These are phyloP conservation scores for Volucella bombylans DNA, from an alignment of 2,888 invertebrate species.

Conservation along the genomic window DNA sequence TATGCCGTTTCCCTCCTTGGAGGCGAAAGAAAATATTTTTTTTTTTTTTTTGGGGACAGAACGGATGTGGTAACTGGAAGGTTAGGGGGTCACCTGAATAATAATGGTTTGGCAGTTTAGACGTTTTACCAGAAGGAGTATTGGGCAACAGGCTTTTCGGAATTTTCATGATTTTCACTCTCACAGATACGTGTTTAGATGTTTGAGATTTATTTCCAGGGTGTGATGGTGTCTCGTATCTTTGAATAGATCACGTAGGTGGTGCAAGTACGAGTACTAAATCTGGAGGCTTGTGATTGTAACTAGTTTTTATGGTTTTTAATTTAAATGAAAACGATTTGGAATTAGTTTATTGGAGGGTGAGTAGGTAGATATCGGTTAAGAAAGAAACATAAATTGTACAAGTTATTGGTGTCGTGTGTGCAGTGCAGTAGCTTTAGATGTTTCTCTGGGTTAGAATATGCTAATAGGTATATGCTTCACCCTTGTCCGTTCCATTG, in stretches of 20 bases:
- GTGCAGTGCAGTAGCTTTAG: too few relatives aligned
- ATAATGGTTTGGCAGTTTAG: conserved; percentile 46
- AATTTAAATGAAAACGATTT: too few relatives aligned
- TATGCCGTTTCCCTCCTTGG: background rate
- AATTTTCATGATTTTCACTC: conserved; percentile 15
- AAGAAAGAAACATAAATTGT: too few relatives aligned
- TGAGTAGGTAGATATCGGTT: too few relatives aligned
- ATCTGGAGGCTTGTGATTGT: too few relatives aligned
- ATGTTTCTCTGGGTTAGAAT: too few relatives aligned
- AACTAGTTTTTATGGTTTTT: too few relatives aligned
- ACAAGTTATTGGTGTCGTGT: too few relatives aligned
- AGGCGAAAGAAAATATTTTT: conserved; percentile 16
- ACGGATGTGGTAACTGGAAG: conserved; percentile 68
- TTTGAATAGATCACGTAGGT: background rate
- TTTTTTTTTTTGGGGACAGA: conserved; percentile 30
- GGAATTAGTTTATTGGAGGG: too few relatives aligned
- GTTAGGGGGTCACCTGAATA: conserved; percentile 68
- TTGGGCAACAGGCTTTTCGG: conserved; percentile 30
- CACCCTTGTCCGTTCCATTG: too few relatives aligned
- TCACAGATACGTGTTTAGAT: background rate
- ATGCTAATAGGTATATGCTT: too few relatives aligned
- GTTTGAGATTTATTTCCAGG: background rate
- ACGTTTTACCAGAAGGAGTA: conserved; percentile 8
- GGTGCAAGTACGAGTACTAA: too few relatives aligned
- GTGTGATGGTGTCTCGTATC: background rate